Percentiles rank a stretch among this genome's conserved stretches.
phyloP scores from a whole-genome alignment of 1,140 invertebrate species.

The Diachasmimorpha longicaudata region DNA sequence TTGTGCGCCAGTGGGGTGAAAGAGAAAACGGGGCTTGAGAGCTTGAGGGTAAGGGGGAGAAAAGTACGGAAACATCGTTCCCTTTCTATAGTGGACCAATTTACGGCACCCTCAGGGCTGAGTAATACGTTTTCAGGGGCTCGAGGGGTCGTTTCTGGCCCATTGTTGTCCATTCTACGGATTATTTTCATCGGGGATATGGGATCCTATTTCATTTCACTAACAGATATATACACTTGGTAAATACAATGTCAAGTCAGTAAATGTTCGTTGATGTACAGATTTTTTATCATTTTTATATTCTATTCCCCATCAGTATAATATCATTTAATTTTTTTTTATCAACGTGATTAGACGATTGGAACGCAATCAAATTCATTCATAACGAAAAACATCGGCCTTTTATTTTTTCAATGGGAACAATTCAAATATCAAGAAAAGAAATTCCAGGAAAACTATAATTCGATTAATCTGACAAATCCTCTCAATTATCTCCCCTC shows the following conservation, averaged over 20 bases:
- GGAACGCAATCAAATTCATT: no score
- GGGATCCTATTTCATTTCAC: conserved; percentile 37
- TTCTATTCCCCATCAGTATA: not conserved
- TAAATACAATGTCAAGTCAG: conserved; percentile 15
- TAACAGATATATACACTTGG: conserved; percentile 13
- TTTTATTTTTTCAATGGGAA: not conserved
- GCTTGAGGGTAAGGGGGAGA: conserved; percentile 18
- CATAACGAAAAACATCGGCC: no score
- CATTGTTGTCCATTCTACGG: conserved; percentile 49
- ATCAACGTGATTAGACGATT: no score
- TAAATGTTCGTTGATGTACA: not conserved
- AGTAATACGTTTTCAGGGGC: conserved; percentile 42
- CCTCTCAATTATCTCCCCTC: no score
- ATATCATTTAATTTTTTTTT: no score
- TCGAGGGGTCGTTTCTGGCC: conserved; percentile 51
- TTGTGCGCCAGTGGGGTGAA: conserved; percentile 8
- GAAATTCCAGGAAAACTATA: not conserved
- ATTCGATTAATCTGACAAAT: not conserved
- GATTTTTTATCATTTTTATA: not conserved
- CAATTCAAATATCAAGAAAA: no score
- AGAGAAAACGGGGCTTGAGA: not conserved
- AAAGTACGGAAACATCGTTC: conserved; percentile 24
- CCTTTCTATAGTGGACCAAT: conserved; percentile 52
- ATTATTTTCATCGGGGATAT: conserved; percentile 52
- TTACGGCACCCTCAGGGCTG: conserved; percentile 50